Evolutionary conservation across 2,113 vertebrate species (phyloP).

Genomic region (Noturus placidus): DNA sequence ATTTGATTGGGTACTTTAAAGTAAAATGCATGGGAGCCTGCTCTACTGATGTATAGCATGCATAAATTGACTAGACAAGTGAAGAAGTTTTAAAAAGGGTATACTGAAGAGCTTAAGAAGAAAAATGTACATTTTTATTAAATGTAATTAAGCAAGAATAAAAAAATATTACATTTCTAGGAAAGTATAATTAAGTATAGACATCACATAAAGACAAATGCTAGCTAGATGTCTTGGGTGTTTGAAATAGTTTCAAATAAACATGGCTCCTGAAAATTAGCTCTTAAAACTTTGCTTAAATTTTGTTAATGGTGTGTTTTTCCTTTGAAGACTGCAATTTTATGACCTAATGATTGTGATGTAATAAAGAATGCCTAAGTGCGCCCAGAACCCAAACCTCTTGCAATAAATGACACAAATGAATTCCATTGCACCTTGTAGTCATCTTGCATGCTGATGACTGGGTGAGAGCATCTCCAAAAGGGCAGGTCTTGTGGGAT

Average conservation of each 20-base stretch:
- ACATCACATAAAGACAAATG: constrained; percentile 5
- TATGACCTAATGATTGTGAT: background rate
- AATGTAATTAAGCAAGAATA: background rate
- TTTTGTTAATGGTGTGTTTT: background rate
- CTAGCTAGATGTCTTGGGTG: background rate
- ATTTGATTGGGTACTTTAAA: background rate
- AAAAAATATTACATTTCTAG: background rate
- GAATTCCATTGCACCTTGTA: background rate
- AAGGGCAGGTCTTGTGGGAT: no score
- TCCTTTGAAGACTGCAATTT: background rate
- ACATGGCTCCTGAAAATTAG: no score
- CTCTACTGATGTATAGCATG: background rate
- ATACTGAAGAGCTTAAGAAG: background rate
- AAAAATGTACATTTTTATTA: background rate
- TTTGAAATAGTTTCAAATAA: background rate
- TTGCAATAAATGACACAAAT: background rate
- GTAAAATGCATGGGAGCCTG: background rate
- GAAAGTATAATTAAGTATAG: background rate
- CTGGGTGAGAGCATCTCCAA: no score
- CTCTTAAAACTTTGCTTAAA: background rate
- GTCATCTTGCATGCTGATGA: no score
- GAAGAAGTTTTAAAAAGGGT: background rate
- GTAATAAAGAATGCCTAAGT: background rate
- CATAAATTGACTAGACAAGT: background rate
- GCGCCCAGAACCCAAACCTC: background rate